A percentile compares a stretch with the other conserved stretches of the same genome.
These are phyloP conservation scores for Atrina japonica DNA, from an alignment of 2,888 invertebrate genomes.

Conservation along the genomic window DNA sequence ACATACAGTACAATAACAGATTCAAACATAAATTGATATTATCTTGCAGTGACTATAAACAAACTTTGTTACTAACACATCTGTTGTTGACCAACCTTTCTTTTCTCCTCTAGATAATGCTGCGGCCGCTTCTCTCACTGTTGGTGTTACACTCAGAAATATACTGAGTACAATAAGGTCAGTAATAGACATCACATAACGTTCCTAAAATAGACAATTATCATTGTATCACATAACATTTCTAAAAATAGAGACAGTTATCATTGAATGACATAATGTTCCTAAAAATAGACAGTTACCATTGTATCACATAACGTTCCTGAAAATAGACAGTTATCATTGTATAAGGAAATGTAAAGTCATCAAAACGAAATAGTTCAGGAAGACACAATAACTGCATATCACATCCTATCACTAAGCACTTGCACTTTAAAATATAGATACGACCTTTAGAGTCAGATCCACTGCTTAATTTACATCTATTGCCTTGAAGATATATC, in stretches of 20 bases:
- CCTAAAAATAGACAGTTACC: background rate
- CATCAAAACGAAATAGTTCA: too few relatives aligned
- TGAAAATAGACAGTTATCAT: too few relatives aligned
- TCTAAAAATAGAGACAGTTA: background rate
- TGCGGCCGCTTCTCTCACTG: constrained; percentile 83
- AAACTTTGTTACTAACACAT: background rate
- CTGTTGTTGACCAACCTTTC: constrained; percentile 74
- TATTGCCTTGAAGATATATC: background rate
- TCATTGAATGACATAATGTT: background rate
- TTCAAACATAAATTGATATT: too few relatives aligned
- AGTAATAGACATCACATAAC: constrained; percentile 89
- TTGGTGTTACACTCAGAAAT: constrained; percentile 89
- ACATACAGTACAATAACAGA: too few relatives aligned
- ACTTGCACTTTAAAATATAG: too few relatives aligned
- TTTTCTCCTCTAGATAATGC: constrained; percentile 78
- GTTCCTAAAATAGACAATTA: constrained; percentile 85
- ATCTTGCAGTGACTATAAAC: too few relatives aligned
- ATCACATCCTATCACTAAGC: too few relatives aligned
- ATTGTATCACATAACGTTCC: background rate
- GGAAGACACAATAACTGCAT: too few relatives aligned
- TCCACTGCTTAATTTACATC: background rate
- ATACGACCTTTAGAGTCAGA: too few relatives aligned
- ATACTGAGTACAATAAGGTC: constrained; percentile 93
- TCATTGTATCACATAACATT: background rate
- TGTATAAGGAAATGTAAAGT: too few relatives aligned